Evolutionary conservation across 2,888 invertebrate genomes (phyloP).

Genomic region (Aromia moschata): DNA sequence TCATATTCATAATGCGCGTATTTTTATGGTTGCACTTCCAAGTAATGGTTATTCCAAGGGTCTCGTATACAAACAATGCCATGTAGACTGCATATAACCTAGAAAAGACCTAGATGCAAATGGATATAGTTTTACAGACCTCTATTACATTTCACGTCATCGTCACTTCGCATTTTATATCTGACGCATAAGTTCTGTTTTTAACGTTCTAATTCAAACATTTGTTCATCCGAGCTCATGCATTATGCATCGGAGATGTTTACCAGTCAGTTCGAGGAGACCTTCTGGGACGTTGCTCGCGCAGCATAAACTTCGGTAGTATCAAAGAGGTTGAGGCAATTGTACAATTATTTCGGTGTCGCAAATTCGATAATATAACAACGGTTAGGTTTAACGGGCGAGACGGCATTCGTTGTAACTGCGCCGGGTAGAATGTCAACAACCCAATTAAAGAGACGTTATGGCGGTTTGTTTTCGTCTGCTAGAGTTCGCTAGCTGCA

Average conservation of each 20-base stretch:
- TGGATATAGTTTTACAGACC: not conserved
- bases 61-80: too few species aligned
- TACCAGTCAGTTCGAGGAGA: constrained; percentile 13
- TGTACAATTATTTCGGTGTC: constrained; percentile 30
- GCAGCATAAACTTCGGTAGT: constrained; percentile 15
- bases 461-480: constrained; percentile 44
- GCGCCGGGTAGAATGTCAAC: constrained; percentile 50
- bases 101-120: not conserved
- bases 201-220: constrained; percentile 26
- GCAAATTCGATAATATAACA: constrained; percentile 30
- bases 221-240: constrained; percentile 12
- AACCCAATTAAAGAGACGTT: constrained; percentile 55
- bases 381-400: constrained; percentile 29
- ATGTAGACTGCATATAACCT: too few species aligned
- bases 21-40: too few species aligned
- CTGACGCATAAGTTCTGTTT: constrained; percentile 9
- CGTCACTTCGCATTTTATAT: constrained; percentile 14
- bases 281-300: constrained; percentile 10
- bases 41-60: too few species aligned
- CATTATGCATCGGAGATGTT: constrained; percentile 27
- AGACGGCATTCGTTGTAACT: constrained; percentile 18
- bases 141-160: constrained; percentile 9
- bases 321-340: constrained; percentile 19
- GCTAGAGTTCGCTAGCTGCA: constrained; percentile 28
- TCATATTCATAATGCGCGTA: too few species aligned